Percentiles rank a stretch among this genome's conserved stretches.
Conservation (phyloP, 1,140 invertebrate genomes). For the Radopholus similis region DNA sequence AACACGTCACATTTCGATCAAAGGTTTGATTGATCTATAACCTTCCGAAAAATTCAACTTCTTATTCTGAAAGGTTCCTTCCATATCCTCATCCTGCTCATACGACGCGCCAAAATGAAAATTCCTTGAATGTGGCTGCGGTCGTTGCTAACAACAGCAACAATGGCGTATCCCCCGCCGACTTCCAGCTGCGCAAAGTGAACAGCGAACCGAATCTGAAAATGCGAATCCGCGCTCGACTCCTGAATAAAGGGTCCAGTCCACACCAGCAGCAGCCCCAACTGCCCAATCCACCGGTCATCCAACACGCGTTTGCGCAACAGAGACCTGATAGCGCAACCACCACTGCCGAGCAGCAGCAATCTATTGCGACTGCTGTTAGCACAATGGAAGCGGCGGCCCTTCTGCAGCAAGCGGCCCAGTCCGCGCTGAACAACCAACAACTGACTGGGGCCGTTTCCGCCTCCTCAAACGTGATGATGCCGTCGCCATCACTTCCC, state of each 20-base stretch:
- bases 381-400: conserved; percentile 4
- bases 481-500: conserved; percentile 54
- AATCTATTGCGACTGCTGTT: not conserved
- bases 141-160: not conserved
- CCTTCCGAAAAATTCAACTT: not conserved
- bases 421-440: conserved; percentile 8
- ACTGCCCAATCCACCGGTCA: too few relatives aligned
- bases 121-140: not conserved
- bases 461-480: conserved; percentile 41
- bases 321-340: too few relatives aligned
- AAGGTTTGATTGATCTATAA: not conserved
- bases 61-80: conserved; percentile 46
- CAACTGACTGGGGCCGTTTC: conserved; percentile 5
- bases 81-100: conserved; percentile 48
- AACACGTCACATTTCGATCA: conserved; percentile 20
- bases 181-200: conserved; percentile 58
- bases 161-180: conserved; percentile 24
- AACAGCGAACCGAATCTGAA: conserved; percentile 59
- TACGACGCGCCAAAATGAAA: conserved; percentile 17
- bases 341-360: not conserved
- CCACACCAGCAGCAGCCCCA: conserved; percentile 12
- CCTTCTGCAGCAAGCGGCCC: conserved; percentile 10
- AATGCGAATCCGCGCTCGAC: conserved; percentile 52
- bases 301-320: too few relatives aligned
- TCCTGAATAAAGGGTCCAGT: conserved; percentile 52